Conservation (phyloP, 2,888 invertebrate genomes). For the Drosophila vallismaia region DNA sequence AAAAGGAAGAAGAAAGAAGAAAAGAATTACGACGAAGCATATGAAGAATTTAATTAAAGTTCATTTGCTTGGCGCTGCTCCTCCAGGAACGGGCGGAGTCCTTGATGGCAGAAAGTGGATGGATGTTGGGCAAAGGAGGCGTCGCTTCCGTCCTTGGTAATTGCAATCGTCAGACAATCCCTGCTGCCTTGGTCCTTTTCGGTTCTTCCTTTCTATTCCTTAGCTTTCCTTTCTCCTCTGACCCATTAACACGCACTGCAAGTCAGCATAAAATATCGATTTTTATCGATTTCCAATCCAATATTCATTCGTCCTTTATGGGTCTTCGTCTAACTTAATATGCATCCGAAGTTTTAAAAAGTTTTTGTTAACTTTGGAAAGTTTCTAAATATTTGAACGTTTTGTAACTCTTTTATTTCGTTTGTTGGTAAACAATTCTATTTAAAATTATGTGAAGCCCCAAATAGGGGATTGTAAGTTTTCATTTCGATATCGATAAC, state of each 20-base stretch:
- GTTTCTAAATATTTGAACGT: neutral
- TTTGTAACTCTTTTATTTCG: neutral
- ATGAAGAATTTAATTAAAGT: constrained; percentile 76
- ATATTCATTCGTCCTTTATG: constrained; percentile 10
- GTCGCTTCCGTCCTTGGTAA: constrained; percentile 72
- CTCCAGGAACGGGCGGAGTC: constrained; percentile 3
- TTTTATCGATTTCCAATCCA: constrained; percentile 23
- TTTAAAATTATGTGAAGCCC: neutral
- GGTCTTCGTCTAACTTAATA: neutral
- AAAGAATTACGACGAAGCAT: constrained; percentile 57
- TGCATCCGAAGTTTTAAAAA: neutral
- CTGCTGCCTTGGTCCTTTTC: neutral
- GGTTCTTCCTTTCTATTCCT: neutral
- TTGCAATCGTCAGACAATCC: constrained; percentile 70
- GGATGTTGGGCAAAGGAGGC: constrained; percentile 5
- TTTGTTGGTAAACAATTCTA: neutral
- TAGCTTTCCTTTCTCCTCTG: neutral
- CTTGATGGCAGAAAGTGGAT: too few relatives aligned
- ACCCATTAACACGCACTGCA: constrained; percentile 32
- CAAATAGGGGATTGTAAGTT: too few relatives aligned
- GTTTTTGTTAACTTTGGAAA: neutral
- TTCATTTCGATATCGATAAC: too few relatives aligned
- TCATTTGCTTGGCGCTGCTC: constrained; percentile 60
- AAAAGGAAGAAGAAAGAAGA: neutral
- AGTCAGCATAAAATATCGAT: neutral